Percentiles rank a stretch among this genome's conserved stretches.
These are phyloP conservation scores for Luffia ferchaultella DNA, from an alignment of 2,888 invertebrate species.

Conservation along the genomic window DNA sequence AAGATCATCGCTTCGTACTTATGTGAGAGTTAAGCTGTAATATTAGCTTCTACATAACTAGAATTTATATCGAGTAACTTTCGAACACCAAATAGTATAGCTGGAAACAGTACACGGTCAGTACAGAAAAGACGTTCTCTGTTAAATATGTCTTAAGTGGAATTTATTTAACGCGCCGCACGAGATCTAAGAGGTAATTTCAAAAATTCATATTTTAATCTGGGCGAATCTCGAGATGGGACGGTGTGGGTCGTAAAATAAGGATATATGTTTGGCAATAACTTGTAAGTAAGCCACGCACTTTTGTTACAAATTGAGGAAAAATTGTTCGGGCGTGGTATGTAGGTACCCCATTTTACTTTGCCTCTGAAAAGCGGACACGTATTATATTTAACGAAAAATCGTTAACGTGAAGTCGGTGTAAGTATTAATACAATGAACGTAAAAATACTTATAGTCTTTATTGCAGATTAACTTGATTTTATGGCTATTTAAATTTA, in stretches of 20 bases:
- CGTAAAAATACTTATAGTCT: too few species aligned
- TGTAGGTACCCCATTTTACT: not conserved
- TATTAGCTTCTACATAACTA: too few species aligned
- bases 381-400: not conserved
- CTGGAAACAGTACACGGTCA: too few species aligned
- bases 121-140: too few species aligned
- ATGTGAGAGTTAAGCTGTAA: too few species aligned
- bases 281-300: conserved; percentile 5
- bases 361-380: not conserved
- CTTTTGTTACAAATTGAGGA: conserved; percentile 6
- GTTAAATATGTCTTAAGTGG: not conserved
- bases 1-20: too few species aligned
- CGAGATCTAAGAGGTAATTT: not conserved
- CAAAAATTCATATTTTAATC: conserved; percentile 5
- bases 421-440: too few species aligned
- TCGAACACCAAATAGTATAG: too few species aligned
- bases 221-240: not conserved
- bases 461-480: too few species aligned
- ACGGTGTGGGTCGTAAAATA: not conserved
- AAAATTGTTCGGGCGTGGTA: not conserved
- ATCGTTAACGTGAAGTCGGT: too few species aligned
- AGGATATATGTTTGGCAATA: conserved; percentile 6
- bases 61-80: too few species aligned
- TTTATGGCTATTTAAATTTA: too few species aligned
- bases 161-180: not conserved